Conservation (phyloP, 1,140 invertebrate species). For the Camponotus vicinus region DNA sequence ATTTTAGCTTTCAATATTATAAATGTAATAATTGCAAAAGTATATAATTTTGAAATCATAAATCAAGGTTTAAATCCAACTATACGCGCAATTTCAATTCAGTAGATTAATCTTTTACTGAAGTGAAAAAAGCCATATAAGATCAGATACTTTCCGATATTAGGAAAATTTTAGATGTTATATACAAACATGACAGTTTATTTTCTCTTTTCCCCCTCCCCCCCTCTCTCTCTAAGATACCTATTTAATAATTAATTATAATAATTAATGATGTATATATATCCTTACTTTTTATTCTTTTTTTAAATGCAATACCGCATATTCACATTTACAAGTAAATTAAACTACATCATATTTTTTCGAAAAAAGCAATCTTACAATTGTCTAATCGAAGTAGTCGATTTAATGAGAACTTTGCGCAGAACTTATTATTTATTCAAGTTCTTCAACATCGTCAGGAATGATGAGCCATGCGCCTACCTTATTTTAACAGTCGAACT, state of each 20-base stretch:
- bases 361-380: neutral
- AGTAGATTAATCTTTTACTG: neutral
- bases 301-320: neutral
- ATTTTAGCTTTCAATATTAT: neutral
- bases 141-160: neutral
- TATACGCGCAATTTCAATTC: neutral
- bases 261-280: neutral
- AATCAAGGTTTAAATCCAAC: neutral
- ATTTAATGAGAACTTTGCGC: neutral
- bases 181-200: neutral
- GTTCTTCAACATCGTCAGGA: neutral
- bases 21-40: neutral
- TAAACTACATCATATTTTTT: neutral
- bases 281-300: neutral
- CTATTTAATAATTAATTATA: neutral
- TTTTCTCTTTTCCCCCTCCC: too few species aligned
- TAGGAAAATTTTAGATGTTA: neutral
- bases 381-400: neutral
- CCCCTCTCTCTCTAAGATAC: too few species aligned
- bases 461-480: neutral
- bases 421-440: neutral
- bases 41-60: neutral
- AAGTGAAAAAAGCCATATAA: neutral
- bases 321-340: neutral
- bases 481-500: slow-evolving; percentile 15